phyloP scores from a whole-genome alignment of 1,140 invertebrate species.

The Zaprionus davidi region DNA sequence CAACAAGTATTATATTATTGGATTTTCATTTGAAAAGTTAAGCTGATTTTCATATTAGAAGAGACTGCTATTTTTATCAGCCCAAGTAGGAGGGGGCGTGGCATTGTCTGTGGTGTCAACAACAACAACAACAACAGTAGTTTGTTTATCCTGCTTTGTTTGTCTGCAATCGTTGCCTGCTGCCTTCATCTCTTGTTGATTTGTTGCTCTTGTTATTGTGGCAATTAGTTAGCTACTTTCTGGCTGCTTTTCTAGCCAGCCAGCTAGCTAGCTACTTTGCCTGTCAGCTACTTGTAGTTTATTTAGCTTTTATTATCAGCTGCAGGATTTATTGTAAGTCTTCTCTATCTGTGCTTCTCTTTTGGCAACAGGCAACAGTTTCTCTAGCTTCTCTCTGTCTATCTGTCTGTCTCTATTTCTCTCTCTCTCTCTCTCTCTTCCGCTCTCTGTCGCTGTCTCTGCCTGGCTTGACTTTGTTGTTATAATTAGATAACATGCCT shows the following conservation, averaged over 20 bases:
- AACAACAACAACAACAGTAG: not conserved
- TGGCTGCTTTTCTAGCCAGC: not conserved
- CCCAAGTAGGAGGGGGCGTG: not conserved
- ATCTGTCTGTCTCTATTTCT: not conserved
- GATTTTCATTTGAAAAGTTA: constrained; percentile 12
- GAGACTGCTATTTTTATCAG: not conserved
- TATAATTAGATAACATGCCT: constrained; percentile 70
- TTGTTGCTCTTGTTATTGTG: constrained; percentile 5
- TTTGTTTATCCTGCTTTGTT: constrained; percentile 1
- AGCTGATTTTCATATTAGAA: constrained; percentile 24
- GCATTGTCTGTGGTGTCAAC: not conserved
- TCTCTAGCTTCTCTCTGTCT: not conserved
- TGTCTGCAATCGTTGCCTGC: constrained; percentile 1
- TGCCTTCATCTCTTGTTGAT: not conserved
- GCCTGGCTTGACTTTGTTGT: constrained; percentile 30
- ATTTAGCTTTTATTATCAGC: not conserved
- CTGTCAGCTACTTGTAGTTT: not conserved
- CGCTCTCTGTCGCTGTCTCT: not conserved
- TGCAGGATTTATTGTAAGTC: not conserved
- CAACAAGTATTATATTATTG: not conserved
- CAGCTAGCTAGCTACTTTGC: too few relatives aligned
- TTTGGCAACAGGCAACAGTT: not conserved
- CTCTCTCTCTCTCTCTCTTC: not conserved
- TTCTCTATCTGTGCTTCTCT: not conserved
- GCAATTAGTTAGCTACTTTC: constrained; percentile 16